phyloP scores from a whole-genome alignment of 2,888 invertebrate species.

The Hydroisotoma schaefferi region DNA sequence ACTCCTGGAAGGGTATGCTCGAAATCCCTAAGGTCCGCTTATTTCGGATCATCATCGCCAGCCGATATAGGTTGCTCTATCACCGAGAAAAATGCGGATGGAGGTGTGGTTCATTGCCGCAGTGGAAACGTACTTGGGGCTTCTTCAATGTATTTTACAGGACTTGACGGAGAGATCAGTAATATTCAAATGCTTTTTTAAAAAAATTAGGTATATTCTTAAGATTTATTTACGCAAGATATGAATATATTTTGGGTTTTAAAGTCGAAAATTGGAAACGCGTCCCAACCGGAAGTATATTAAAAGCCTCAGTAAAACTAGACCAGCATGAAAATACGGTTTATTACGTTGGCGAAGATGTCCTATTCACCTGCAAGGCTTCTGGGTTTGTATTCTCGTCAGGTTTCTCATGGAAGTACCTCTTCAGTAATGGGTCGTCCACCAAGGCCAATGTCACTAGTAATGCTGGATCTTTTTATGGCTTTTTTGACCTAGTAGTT shows the following conservation, averaged over 20 bases:
- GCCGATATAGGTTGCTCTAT: slow-evolving; percentile 20
- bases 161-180: slow-evolving; percentile 17
- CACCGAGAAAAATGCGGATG: slow-evolving; percentile 24
- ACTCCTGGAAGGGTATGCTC: slow-evolving; percentile 25
- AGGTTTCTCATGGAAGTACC: slow-evolving; percentile 33
- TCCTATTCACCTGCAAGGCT: slow-evolving; percentile 25
- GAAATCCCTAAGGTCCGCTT: slow-evolving; percentile 22
- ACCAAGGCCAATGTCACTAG: slow-evolving; percentile 23
- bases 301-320: slow-evolving; percentile 9
- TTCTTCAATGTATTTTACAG: slow-evolving; percentile 26
- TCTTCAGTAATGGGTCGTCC: slow-evolving; percentile 28
- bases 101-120: slow-evolving; percentile 27
- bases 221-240: neutral
- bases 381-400: slow-evolving; percentile 28
- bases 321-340: slow-evolving; percentile 13
- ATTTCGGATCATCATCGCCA: slow-evolving; percentile 21
- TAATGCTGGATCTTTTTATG: neutral
- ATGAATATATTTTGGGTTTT: neutral
- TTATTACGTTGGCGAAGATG: slow-evolving; percentile 31
- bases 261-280: slow-evolving; percentile 29
- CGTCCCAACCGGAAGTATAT: slow-evolving; percentile 17
- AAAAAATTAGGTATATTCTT: neutral
- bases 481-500: neutral
- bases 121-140: neutral
- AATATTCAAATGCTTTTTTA: neutral